Evolutionary conservation across 2,888 invertebrate genomes (phyloP), one percentile per base, ranked within the genome.

Genomic region (Patella ulyssiponensis): DNA sequence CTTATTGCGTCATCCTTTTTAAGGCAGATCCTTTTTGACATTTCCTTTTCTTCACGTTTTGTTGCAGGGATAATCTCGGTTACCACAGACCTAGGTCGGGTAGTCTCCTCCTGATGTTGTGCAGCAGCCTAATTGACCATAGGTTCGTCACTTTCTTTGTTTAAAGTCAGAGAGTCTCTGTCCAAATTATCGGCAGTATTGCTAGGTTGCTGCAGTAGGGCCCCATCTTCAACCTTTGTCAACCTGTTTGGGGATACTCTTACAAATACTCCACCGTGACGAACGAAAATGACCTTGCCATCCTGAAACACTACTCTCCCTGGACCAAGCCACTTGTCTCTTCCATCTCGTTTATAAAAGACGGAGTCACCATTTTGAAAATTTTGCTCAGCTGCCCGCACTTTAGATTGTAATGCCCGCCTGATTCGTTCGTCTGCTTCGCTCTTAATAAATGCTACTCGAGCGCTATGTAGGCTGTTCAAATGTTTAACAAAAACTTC

Each of bases 301-400:
- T 73, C 73, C 53, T 73, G 73, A 33, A 51, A 73, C 11, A 73
- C 53, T 17, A 73, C 73, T 53, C 53, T 73, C 20, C 54, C 73
- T 53, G 73, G 73, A 20, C 73, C 73, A 20, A 51, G 53, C 54
- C 73, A 20, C 73, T 17, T 33, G 14, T 72, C 73, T 20, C 20
- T 33, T 14, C 73, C 73, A 17, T 72, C 73, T 15, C 73, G 44
- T 52, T 72, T 72, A 33, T 72, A 72, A 44, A 27, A 72, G 14
- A 72, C 73, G 4, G 27, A 20, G 20, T 72, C 73, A 52, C 73
- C 73, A 72, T 56, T 56, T 56, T 56, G 56, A 56, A 56, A 56
- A 56, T 56, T 56, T 56, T 56, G 56, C 56, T 56, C 73, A 27
- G 73, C 44, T n/a, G 73, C 73, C n/a, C 1, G 52, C 44, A 72